phyloP scores from a whole-genome alignment of 2,113 vertebrate genomes.

The Scalopus aquaticus region DNA sequence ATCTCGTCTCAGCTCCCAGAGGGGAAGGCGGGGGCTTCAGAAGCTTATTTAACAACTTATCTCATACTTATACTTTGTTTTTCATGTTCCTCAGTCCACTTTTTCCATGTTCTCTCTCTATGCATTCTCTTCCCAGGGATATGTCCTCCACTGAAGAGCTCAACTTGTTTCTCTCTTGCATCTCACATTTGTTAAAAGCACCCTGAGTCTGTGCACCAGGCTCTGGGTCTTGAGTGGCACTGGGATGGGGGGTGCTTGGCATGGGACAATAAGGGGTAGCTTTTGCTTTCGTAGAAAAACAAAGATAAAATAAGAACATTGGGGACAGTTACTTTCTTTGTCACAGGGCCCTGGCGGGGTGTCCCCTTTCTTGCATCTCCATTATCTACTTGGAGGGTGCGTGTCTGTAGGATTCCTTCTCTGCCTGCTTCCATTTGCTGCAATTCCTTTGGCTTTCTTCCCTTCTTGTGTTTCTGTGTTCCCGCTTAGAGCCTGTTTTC shows the following conservation, averaged over 20 bases:
- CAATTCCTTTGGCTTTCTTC: background rate
- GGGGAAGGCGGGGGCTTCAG: too few species aligned
- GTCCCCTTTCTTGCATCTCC: background rate
- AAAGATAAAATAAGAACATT: background rate
- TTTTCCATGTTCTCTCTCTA: background rate
- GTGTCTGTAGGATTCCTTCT: background rate
- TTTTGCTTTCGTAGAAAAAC: background rate
- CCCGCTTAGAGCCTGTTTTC: background rate
- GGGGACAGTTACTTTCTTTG: background rate
- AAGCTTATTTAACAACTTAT: background rate
- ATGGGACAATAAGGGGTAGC: background rate
- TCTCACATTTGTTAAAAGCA: background rate
- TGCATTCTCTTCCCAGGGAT: background rate
- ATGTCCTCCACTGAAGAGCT: background rate
- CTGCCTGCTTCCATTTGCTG: background rate
- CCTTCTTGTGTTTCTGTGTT: background rate
- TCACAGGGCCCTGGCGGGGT: accelerated
- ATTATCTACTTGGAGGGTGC: background rate
- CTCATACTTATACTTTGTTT: background rate
- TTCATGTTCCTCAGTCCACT: background rate
- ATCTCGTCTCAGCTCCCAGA: too few species aligned
- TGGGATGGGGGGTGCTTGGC: background rate
- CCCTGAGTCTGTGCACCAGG: background rate
- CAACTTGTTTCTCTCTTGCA: background rate
- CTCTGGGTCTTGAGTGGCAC: background rate